These are phyloP conservation scores for Bombus superbus DNA, from an alignment of 1,140 invertebrate genomes.

Conservation along the genomic window DNA sequence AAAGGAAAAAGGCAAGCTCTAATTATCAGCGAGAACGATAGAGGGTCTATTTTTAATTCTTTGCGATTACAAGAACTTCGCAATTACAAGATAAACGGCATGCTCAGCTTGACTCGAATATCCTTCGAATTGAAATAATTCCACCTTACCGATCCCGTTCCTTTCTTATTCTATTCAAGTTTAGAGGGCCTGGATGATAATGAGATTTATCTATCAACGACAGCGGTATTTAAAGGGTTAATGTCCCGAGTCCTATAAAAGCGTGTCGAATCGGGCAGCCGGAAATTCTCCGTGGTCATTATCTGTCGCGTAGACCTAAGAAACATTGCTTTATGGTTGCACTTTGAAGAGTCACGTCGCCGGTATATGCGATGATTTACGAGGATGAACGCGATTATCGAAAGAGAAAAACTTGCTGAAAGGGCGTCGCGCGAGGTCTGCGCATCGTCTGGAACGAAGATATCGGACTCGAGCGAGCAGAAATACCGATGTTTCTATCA, in stretches of 20 bases:
- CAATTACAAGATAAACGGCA: no score
- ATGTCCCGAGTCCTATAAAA: neutral
- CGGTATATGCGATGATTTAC: constrained; percentile 29
- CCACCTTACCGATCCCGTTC: no score
- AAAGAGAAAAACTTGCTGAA: constrained; percentile 33
- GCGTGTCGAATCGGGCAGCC: neutral
- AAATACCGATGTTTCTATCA: constrained; percentile 35
- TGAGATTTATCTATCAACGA: no score
- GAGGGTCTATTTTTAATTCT: neutral
- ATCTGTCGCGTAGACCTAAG: neutral
- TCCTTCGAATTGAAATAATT: no score
- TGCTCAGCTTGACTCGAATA: no score
- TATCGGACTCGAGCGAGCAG: constrained; percentile 38
- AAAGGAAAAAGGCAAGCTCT: neutral
- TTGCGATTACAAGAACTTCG: no score
- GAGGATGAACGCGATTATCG: constrained; percentile 6
- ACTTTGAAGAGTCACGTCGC: constrained; percentile 19
- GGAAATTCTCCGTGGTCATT: neutral
- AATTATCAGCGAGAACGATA: neutral
- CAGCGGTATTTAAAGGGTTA: neutral
- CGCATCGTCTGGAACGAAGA: constrained; percentile 19
- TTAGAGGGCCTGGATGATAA: no score
- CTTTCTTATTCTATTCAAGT: no score
- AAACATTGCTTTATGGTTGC: neutral
- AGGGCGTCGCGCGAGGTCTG: neutral